Evolutionary conservation across 1,140 invertebrate species (phyloP), one percentile per base, ranked within the genome.

Genomic region (Caenorhabditis elegans): DNA sequence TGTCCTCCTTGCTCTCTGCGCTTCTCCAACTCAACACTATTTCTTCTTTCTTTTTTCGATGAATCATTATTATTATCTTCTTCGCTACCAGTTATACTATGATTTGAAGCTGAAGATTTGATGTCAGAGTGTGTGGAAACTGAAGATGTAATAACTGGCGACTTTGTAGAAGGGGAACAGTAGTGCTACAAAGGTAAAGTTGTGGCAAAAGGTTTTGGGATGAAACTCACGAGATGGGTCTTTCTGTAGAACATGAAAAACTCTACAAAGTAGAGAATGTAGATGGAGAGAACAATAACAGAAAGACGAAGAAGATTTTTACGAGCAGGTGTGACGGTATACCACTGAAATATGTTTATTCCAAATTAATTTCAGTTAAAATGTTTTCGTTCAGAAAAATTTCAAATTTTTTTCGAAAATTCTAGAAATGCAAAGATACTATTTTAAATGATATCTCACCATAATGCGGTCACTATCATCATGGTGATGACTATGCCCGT

Each of bases 181-280:
- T 49, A 76, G 70, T 28, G 60, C 19, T 17, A 78, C 31, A 17
- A 26, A n/a, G n/a, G n/a, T 78, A 6, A 26, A 28, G 5, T 17
- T 36, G 22, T 51, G 47, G 13, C 26, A 22, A 48, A 17, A n/a
- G 15, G 6, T 43, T 8, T 43, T 43, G 15, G 15, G 39, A 43
- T 8, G 15, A 15, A 5, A 43, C 39, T 43, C 6, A 43, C 39
- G 1, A 47, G 31, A 34, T 82, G 76, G 6, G 28, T 48, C 19
- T 82, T 78, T 6, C 77, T 34, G 82, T 79, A 83, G 76, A 70
- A 79, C 36, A 78, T 36, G 46, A 78, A 28, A 53, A 79, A 83
- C 43, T 83, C 82, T 13, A 83, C 15, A 19, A 83, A 47, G 46
- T 83, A 83, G 10, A 79, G 28, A 19, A 49, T 2, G 22, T 83